Base-by-base conservation (phyloP, 2,797 vertebrate genomes). In the Yasuhikotakia modesta region DNA sequence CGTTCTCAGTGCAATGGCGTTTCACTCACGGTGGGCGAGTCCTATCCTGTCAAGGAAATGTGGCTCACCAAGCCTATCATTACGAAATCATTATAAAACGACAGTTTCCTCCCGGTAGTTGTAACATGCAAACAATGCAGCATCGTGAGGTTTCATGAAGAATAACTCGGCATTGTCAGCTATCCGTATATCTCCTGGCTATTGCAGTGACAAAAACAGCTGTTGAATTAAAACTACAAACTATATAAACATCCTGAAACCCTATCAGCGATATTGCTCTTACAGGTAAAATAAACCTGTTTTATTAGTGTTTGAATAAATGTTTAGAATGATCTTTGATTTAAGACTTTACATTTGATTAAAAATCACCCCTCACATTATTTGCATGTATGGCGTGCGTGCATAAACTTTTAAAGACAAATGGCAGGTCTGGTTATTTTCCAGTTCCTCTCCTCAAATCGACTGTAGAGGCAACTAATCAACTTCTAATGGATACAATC, bases 1-100 rank as follows among this genome's bases (percentile, higher is more conserved):
- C 16, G 2, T 61, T 5, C 4, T 5, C 1, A 7, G 0, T 46
- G 5, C 32, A 10, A 0, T 11, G 0, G 71, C 81, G 43, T 83
- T 84, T 66, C 68, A 75, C 83, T 85, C 73, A 57, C 73, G 5
- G 22, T 73, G 81, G 91, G 92, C 79, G 89, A 89, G 82, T 77
- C 82, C 82, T 89, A 55, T 2, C 78, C 48, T 82, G 79, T 68
- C 81, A 45, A 50, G 88, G 88, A 91, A 92, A 92, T 91, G 89
- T 90, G 78, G 87, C 79, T 83, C 80, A 43, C 21, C 32, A 48
- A 80, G 35, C 69, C 79, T 61, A 66, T 77, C 50, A 48, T 57
- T 61, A 16, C 73, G 39, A 43, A n/a, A n/a, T 10, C 39, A 43
- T 43, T n/a, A n/a, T n/a, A n/a, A 43, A 43, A 43, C 39, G 52